phyloP scores from a whole-genome alignment of 2,797 vertebrate genomes.

The Ctenopoma multispine region DNA sequence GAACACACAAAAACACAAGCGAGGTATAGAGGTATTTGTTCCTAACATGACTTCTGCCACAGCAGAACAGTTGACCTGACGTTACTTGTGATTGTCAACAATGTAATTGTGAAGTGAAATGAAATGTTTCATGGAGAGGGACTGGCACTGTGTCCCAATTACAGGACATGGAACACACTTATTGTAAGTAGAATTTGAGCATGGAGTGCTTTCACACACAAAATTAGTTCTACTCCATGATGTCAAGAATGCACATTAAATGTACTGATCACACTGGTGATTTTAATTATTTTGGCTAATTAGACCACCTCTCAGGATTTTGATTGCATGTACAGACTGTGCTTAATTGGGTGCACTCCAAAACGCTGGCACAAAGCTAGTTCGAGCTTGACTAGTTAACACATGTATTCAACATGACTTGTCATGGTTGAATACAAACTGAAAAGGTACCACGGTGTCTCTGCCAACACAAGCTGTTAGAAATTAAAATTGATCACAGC shows the following conservation, averaged over 20 bases:
- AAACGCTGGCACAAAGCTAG: neutral
- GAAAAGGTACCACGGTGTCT: neutral
- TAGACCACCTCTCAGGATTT: neutral
- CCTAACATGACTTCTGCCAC: slow-evolving; percentile 2
- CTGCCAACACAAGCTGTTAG: slow-evolving; percentile 6
- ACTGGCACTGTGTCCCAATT: neutral
- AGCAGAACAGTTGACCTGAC: slow-evolving; percentile 14
- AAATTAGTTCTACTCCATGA: neutral
- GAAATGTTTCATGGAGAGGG: neutral
- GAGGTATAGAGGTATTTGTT: slow-evolving; percentile 23
- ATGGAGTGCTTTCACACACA: neutral
- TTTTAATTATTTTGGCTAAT: slow-evolving; percentile 8
- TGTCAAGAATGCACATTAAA: neutral
- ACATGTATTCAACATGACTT: neutral
- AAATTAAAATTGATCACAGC: neutral
- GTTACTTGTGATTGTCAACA: neutral
- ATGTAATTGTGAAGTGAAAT: neutral
- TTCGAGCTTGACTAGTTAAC: neutral
- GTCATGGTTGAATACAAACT: neutral
- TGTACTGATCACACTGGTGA: neutral
- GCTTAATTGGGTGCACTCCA: neutral
- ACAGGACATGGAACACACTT: neutral
- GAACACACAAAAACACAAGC: slow-evolving; percentile 14
- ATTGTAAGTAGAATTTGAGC: neutral
- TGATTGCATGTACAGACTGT: slow-evolving; percentile 3